Percentiles rank a stretch among this genome's conserved stretches.
Evolutionary conservation across 1,140 invertebrate genomes (phyloP).

Genomic region (Ptiloglossa arizonensis): DNA sequence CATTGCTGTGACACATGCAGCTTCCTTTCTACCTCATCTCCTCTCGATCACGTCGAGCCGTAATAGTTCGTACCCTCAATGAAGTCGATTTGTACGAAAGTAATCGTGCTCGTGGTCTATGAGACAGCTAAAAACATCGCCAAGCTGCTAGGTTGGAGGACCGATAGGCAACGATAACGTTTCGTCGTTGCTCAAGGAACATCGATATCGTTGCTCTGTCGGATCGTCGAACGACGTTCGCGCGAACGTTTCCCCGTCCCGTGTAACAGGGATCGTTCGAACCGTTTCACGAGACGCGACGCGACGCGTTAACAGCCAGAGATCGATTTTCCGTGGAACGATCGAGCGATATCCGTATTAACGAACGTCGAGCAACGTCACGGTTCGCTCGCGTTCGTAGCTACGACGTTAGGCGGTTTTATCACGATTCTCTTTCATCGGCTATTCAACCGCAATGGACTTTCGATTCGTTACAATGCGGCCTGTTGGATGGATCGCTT

Average conservation of each 20-base stretch:
- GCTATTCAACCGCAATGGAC: constrained; percentile 11
- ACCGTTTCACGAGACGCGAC: too few species aligned
- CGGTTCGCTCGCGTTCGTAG: constrained; percentile 32
- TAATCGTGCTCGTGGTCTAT: constrained; percentile 1
- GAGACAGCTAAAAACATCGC: constrained; percentile 7
- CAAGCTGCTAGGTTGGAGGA: constrained; percentile 21
- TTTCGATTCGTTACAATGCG: constrained; percentile 36
- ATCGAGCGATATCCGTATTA: constrained; percentile 3
- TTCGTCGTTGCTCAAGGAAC: not conserved
- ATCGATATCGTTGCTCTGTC: constrained; percentile 6
- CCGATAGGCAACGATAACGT: not conserved
- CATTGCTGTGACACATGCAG: constrained; percentile 65
- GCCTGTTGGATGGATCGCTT: constrained; percentile 29
- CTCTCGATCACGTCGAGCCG: constrained; percentile 39
- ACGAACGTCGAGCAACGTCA: constrained; percentile 34
- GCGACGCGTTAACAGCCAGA: too few species aligned
- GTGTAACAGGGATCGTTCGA: too few species aligned
- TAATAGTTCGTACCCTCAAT: not conserved
- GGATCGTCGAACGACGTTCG: too few species aligned
- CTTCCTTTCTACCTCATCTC: constrained; percentile 49
- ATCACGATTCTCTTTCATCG: constrained; percentile 2
- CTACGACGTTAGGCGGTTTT: not conserved
- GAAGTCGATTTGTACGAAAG: constrained; percentile 12
- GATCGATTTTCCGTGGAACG: constrained; percentile 16
- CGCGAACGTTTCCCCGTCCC: too few species aligned